phyloP scores from a whole-genome alignment of 1,140 invertebrate genomes.

The Drosophila malerkotliana region DNA sequence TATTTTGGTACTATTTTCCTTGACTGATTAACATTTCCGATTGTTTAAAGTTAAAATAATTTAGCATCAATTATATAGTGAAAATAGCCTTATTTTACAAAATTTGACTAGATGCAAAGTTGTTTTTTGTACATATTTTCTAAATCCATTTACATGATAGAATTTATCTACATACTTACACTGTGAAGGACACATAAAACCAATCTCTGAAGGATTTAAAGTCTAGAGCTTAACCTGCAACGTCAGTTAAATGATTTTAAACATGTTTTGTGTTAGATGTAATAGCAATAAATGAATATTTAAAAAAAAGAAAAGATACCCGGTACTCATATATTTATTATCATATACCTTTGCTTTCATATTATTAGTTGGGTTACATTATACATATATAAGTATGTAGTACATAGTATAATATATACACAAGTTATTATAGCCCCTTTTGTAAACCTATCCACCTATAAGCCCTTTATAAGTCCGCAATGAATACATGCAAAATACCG shows the following conservation, averaged over 20 bases:
- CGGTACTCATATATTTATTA: no score
- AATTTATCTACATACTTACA: conserved; percentile 40
- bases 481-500: no score
- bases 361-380: no score
- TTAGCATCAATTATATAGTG: conserved; percentile 1
- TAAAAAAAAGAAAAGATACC: no score
- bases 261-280: no score
- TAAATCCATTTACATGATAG: neutral
- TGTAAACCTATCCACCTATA: no score
- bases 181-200: neutral
- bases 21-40: neutral
- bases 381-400: no score
- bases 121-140: conserved; percentile 3
- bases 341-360: no score
- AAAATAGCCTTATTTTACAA: conserved; percentile 11
- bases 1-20: neutral
- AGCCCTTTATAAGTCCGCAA: no score
- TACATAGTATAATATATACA: no score
- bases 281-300: no score
- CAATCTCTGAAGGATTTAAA: neutral
- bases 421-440: no score
- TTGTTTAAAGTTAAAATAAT: neutral
- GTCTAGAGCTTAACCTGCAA: neutral
- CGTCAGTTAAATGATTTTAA: neutral
- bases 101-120: conserved; percentile 51